A percentile compares a stretch with the other conserved stretches of the same genome.
Evolutionary conservation across 2,888 invertebrate genomes (phyloP).

Genomic region (Branchellion lobata): DNA sequence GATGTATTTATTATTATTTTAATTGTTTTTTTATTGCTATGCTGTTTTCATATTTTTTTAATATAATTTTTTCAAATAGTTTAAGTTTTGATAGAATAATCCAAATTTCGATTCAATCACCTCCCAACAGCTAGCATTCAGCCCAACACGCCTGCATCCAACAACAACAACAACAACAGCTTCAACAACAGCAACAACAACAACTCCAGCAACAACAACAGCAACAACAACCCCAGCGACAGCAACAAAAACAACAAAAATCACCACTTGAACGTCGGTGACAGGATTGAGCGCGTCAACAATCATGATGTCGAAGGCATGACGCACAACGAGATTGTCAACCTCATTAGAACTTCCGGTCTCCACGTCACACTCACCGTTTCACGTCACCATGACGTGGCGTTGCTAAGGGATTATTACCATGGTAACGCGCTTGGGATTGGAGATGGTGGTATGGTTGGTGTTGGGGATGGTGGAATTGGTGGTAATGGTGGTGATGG

Average conservation of each 20-base stretch:
- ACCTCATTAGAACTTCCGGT: constrained; percentile 93
- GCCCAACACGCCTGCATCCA: neutral
- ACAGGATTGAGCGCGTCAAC: constrained; percentile 93
- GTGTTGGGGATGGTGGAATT: neutral
- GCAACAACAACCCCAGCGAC: no score
- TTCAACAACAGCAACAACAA: neutral
- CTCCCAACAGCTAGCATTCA: neutral
- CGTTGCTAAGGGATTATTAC: no score
- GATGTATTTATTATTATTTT: no score
- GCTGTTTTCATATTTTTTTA: no score
- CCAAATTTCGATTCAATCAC: neutral
- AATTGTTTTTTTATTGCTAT: no score
- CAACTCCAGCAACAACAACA: neutral
- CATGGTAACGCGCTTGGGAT: neutral
- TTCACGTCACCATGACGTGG: constrained; percentile 26
- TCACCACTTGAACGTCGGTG: constrained; percentile 67
- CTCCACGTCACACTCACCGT: constrained; percentile 73
- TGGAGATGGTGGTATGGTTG: no score
- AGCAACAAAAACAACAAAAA: neutral
- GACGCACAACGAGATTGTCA: constrained; percentile 93
- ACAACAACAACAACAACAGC: neutral
- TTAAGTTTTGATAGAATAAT: no score
- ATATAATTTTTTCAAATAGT: no score
- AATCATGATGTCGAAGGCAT: constrained; percentile 84
- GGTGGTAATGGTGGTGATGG: neutral